Evolutionary conservation across 2,888 invertebrate genomes (phyloP).

Genomic region (Trimorus sp.): DNA sequence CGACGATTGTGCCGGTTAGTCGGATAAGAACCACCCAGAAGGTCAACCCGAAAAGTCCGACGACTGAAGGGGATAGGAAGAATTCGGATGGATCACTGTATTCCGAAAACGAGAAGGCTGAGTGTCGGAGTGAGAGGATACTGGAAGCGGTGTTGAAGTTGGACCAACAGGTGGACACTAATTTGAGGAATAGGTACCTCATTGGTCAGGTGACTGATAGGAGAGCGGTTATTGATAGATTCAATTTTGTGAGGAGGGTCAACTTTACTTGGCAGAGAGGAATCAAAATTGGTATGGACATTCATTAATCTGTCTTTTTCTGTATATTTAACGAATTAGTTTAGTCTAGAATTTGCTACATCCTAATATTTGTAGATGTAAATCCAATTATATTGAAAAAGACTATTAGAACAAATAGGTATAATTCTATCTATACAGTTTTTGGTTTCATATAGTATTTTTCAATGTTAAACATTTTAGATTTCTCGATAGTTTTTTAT

Average conservation of each 20-base stretch:
- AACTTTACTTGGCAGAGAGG: constrained; percentile 97
- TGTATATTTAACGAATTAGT: neutral
- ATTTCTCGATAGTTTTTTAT: neutral
- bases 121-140: constrained; percentile 77
- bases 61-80: constrained; percentile 67
- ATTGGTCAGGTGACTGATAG: constrained; percentile 86
- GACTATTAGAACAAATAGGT: no score
- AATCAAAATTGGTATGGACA: constrained; percentile 86
- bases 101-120: constrained; percentile 58
- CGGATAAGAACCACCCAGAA: constrained; percentile 70
- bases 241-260: constrained; percentile 89
- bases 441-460: no score
- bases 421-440: no score
- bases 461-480: no score
- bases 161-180: constrained; percentile 86
- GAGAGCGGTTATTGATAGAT: constrained; percentile 83
- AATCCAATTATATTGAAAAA: no score
- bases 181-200: constrained; percentile 83
- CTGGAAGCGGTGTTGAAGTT: constrained; percentile 83
- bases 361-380: no score
- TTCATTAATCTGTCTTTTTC: neutral
- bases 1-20: constrained; percentile 70
- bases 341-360: neutral
- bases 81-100: constrained; percentile 56
- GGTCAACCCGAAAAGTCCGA: constrained; percentile 68